These are phyloP conservation scores for Vollenhovia emeryi DNA, from an alignment of 1,140 invertebrate genomes.

Conservation along the genomic window DNA sequence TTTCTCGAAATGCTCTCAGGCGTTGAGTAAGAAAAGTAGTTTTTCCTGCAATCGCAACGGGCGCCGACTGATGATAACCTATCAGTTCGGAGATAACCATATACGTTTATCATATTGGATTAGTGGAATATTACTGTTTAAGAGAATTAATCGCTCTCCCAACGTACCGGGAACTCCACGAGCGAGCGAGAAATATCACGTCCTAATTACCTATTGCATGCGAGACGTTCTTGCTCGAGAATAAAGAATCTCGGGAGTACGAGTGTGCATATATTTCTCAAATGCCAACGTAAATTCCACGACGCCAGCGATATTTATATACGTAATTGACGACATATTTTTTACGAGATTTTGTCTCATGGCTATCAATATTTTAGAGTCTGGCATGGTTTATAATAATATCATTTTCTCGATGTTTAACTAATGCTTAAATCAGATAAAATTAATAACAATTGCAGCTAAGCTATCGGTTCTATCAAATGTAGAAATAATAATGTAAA, in stretches of 20 bases:
- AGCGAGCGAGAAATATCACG: constrained; percentile 21
- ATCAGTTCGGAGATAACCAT: constrained; percentile 60
- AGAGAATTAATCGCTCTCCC: constrained; percentile 48
- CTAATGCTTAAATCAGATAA: not conserved
- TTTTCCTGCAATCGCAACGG: constrained; percentile 24
- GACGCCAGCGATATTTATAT: not conserved
- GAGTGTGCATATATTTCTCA: not conserved
- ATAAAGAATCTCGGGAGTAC: constrained; percentile 18
- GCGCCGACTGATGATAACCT: constrained; percentile 60
- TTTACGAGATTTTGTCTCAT: not conserved
- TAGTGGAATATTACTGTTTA: constrained; percentile 73
- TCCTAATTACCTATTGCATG: constrained; percentile 45
- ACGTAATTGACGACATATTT: not conserved
- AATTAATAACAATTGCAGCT: not conserved
- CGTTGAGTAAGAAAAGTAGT: constrained; percentile 58
- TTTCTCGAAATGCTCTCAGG: constrained; percentile 4
- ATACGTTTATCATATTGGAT: constrained; percentile 62
- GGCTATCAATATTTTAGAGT: not conserved
- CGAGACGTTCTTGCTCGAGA: constrained; percentile 1
- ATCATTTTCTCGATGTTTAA: not conserved
- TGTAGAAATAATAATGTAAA: not conserved
- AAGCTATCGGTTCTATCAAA: not conserved
- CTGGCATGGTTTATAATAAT: not conserved
- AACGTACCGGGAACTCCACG: not conserved
- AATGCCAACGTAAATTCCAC: constrained; percentile 17